Conservation (phyloP, 64 coral and sea anemone genomes). For the Montipora efflorescens region DNA sequence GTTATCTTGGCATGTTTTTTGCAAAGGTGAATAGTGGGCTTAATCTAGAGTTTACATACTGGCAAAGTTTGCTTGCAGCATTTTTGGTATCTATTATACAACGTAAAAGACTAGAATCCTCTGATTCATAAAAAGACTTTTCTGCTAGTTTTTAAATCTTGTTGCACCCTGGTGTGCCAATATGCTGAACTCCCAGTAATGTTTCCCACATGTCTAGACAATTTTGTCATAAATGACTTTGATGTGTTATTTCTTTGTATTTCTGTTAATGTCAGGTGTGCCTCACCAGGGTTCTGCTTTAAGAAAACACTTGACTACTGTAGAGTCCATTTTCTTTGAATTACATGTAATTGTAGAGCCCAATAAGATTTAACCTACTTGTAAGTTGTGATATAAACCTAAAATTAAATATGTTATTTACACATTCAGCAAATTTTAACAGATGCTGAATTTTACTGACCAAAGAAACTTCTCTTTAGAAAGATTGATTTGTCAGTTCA, state of each 20-base stretch:
- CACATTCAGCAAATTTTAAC: no score
- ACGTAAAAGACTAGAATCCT: no score
- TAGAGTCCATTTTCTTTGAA: conserved; percentile 39
- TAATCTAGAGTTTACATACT: no score
- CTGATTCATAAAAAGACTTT: no score
- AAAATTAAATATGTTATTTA: neutral
- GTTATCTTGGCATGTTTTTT: no score
- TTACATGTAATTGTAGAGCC: conserved; percentile 20
- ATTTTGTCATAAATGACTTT: neutral
- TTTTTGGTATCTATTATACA: no score
- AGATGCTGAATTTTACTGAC: no score
- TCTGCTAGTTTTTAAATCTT: neutral
- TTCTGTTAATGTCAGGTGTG: conserved; percentile 25
- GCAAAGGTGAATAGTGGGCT: no score
- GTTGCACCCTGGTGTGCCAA: neutral
- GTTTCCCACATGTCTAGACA: neutral
- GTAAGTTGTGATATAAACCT: conserved; percentile 33
- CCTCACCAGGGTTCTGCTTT: conserved; percentile 49
- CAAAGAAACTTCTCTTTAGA: no score
- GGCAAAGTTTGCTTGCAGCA: no score
- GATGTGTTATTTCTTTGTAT: conserved; percentile 21
- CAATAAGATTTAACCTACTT: conserved; percentile 15
- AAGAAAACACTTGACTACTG: conserved; percentile 36
- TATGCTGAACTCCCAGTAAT: no score
- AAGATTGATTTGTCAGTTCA: no score